A percentile compares a stretch with the other conserved stretches of the same genome.
Conservation (phyloP, 1,140 invertebrate genomes). For the Anadara kagoshimensis region DNA sequence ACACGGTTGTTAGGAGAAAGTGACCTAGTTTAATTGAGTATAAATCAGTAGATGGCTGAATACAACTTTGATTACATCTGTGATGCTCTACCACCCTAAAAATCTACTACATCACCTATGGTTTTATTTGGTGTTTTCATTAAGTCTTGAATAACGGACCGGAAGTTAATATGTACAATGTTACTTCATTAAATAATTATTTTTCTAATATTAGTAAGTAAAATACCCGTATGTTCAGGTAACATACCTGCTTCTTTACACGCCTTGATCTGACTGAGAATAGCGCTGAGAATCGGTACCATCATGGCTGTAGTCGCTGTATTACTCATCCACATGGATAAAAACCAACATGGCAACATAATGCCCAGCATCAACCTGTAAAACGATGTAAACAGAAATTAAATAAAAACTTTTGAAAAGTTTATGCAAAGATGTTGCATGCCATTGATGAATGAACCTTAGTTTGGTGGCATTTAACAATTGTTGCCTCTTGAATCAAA, state of each 20-base stretch:
- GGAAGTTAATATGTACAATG: background rate
- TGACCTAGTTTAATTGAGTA: too few relatives aligned
- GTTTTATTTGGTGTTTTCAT: too few relatives aligned
- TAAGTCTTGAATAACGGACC: too few relatives aligned
- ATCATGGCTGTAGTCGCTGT: slow-evolving; percentile 73
- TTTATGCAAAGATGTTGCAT: background rate
- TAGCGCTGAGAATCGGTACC: slow-evolving; percentile 70
- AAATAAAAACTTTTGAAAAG: too few relatives aligned
- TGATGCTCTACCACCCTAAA: too few relatives aligned
- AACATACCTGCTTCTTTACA: slow-evolving; percentile 27
- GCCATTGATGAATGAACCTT: background rate
- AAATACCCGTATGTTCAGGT: background rate
- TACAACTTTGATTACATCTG: too few relatives aligned
- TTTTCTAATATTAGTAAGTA: background rate
- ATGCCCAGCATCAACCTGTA: slow-evolving; percentile 68
- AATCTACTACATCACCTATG: too few relatives aligned
- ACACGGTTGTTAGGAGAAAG: too few relatives aligned
- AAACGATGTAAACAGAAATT: background rate
- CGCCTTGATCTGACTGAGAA: slow-evolving; percentile 60
- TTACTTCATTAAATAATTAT: background rate
- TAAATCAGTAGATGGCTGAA: too few relatives aligned
- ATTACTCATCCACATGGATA: slow-evolving; percentile 75
- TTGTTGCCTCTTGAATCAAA: too few relatives aligned
- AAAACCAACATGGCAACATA: slow-evolving; percentile 70
- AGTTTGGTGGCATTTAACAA: background rate